phyloP scores from a whole-genome alignment of 2,888 invertebrate species.

The Tineola bisselliella region DNA sequence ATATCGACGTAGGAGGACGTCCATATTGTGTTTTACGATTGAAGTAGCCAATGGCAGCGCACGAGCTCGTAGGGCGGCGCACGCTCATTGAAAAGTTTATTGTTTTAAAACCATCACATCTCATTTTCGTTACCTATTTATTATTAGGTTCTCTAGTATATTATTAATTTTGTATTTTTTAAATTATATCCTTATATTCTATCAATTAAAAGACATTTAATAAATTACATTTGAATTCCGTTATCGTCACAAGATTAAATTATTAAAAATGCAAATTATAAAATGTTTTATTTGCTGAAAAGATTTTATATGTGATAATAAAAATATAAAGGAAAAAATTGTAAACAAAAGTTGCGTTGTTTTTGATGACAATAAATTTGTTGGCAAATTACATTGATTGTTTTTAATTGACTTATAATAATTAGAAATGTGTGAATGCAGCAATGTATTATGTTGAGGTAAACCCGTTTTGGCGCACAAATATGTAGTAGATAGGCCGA shows the following conservation, averaged over 20 bases:
- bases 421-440: constrained; percentile 17
- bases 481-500: constrained; percentile 24
- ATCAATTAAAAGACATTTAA: too few relatives aligned
- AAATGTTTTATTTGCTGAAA: background rate
- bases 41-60: constrained; percentile 34
- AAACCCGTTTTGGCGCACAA: background rate
- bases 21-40: constrained; percentile 45
- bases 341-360: background rate
- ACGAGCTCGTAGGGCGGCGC: constrained; percentile 37
- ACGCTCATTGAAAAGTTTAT: constrained; percentile 16
- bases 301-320: background rate
- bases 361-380: too few relatives aligned
- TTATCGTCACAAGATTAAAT: too few relatives aligned
- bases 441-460: constrained; percentile 33
- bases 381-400: background rate
- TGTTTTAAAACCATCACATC: background rate
- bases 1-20: constrained; percentile 27
- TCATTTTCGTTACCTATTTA: background rate
- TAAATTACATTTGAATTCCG: too few relatives aligned
- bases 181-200: too few relatives aligned
- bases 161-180: too few relatives aligned
- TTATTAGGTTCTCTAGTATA: too few relatives aligned
- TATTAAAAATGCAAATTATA: too few relatives aligned
- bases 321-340: background rate
- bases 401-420: background rate